phyloP scores from a whole-genome alignment of 2,888 invertebrate species.

The Nephrocerus scutellatus region DNA sequence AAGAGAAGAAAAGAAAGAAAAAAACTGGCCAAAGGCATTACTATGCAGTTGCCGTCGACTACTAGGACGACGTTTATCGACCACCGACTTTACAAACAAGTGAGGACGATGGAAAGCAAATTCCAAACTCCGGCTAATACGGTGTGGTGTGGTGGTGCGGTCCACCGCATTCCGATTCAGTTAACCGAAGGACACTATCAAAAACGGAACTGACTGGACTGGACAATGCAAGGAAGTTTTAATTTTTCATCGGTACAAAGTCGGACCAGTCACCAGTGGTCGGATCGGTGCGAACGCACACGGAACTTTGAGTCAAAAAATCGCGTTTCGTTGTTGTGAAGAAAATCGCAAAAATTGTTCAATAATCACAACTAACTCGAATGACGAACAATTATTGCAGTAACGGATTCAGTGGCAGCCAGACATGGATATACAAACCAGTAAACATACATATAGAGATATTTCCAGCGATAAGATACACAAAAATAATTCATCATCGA shows the following conservation, averaged over 20 bases:
- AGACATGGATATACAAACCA: no score
- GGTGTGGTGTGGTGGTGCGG: no score
- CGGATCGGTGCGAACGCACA: background rate
- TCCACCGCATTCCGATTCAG: constrained; percentile 25
- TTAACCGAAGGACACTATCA: constrained; percentile 28
- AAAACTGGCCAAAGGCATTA: no score
- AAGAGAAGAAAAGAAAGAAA: no score
- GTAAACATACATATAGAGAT: no score
- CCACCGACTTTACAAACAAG: constrained; percentile 6
- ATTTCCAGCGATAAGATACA: no score
- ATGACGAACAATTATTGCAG: no score
- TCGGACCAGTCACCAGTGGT: background rate
- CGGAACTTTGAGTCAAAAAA: background rate
- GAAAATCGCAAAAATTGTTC: constrained; percentile 11
- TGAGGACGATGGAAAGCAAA: constrained; percentile 21
- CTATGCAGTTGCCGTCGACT: no score
- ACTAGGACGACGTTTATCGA: background rate
- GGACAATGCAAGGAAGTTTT: constrained; percentile 1
- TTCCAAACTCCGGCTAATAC: constrained; percentile 17
- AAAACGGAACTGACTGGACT: constrained; percentile 28
- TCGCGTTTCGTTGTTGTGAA: constrained; percentile 16
- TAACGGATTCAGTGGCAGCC: no score
- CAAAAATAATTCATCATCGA: no score
- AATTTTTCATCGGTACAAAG: background rate
- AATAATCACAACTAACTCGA: constrained; percentile 7